Conservation (phyloP, 2,113 vertebrate genomes). For the Actinemys pallida region DNA sequence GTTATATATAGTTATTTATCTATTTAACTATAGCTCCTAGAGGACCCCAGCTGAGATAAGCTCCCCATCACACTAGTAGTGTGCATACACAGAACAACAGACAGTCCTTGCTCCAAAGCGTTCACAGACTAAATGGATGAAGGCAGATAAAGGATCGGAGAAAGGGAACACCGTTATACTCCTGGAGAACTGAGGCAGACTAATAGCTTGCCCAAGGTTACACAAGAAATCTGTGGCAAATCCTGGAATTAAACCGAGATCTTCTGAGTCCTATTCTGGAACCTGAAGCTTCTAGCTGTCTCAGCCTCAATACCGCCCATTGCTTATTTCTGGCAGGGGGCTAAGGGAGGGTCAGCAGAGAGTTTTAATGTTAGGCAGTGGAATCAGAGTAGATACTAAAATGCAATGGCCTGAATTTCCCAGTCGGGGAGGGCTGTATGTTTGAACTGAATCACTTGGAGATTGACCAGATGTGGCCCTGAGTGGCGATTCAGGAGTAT, state of each 20-base stretch:
- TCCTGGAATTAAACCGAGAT: background rate
- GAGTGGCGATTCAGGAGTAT: background rate
- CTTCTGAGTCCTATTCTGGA: background rate
- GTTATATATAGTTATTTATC: constrained; percentile 27
- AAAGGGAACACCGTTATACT: background rate
- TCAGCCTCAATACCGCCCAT: background rate
- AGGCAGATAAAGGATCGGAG: background rate
- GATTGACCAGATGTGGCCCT: background rate
- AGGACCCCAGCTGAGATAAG: background rate
- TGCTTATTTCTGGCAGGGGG: background rate
- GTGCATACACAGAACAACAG: constrained; percentile 20
- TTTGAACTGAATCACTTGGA: background rate
- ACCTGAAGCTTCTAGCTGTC: background rate
- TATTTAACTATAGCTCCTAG: constrained; percentile 27
- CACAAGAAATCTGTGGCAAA: background rate
- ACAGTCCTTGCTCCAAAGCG: background rate
- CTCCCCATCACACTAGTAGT: constrained; percentile 16
- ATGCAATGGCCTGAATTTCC: background rate
- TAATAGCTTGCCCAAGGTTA: background rate
- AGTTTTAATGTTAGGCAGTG: background rate
- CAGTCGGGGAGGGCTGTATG: background rate
- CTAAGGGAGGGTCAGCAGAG: background rate
- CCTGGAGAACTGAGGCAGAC: background rate
- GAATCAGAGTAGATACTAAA: background rate
- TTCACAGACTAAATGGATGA: background rate